Percentiles rank a stretch among this genome's conserved stretches.
Evolutionary conservation across 2,113 vertebrate genomes (phyloP).

Genomic region (Lepidothrix coronata): DNA sequence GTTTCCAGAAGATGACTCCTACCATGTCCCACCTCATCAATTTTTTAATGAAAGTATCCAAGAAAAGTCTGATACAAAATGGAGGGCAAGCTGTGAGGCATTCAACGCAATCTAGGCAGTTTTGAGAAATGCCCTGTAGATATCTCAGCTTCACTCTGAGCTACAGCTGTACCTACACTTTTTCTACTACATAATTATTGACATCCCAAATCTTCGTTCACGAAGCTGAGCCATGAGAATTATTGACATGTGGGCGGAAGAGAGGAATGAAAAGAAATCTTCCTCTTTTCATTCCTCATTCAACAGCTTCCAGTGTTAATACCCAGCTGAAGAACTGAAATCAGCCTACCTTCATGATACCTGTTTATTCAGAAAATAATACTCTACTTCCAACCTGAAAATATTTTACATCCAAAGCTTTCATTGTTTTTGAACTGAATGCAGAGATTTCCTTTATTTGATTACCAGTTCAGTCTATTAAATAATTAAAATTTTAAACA

Average conservation of each 20-base stretch:
- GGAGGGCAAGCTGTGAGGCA: background rate
- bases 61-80: background rate
- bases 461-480: background rate
- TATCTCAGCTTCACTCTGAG: background rate
- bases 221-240: background rate
- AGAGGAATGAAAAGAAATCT: background rate
- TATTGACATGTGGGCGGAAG: background rate
- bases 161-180: background rate
- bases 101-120: background rate
- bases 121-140: background rate
- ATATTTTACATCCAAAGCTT: background rate
- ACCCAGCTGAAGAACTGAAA: background rate
- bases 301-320: background rate
- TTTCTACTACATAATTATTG: background rate
- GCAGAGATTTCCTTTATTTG: background rate
- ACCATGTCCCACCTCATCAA: background rate
- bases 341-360: background rate
- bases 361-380: background rate
- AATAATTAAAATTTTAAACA: background rate
- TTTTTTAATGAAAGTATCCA: background rate
- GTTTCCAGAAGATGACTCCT: background rate
- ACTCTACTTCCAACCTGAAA: background rate
- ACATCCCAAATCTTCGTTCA: no score
- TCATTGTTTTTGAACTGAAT: background rate
- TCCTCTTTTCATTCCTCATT: background rate